Conservation (phyloP, 2,113 vertebrate genomes). For the Tichodroma muraria region DNA sequence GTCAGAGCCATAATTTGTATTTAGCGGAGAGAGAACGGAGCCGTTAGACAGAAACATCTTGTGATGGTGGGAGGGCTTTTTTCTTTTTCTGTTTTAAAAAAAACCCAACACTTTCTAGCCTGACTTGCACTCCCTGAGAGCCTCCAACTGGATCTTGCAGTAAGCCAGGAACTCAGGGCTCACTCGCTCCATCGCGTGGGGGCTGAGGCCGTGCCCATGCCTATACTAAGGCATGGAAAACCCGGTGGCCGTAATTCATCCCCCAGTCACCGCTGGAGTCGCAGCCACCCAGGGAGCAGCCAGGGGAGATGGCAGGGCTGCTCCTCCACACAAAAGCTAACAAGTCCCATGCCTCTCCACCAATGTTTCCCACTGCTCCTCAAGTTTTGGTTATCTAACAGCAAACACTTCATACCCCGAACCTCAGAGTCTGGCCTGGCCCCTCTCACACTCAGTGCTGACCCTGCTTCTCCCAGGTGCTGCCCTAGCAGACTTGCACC, state of each 20-base stretch:
- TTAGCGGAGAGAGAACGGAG: conserved; percentile 34
- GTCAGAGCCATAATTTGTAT: conserved; percentile 57
- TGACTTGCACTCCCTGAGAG: neutral
- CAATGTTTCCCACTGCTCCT: neutral
- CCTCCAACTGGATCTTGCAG: neutral
- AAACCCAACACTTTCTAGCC: neutral
- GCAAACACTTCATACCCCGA: accelerated
- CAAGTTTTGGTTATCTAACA: accelerated
- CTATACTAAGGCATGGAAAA: conserved; percentile 26
- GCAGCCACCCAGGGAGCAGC: neutral
- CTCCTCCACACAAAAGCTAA: neutral
- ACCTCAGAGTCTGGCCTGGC: neutral
- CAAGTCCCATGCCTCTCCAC: neutral
- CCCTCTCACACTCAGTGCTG: neutral
- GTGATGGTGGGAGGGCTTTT: conserved; percentile 50
- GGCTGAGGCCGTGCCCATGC: neutral
- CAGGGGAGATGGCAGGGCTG: neutral
- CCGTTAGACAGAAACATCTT: conserved; percentile 67
- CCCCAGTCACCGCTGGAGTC: neutral
- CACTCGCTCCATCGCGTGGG: neutral
- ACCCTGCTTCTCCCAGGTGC: neutral
- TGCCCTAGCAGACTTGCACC: neutral
- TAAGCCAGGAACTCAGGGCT: neutral
- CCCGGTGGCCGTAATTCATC: neutral
- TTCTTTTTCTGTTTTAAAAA: neutral